Evolutionary conservation across 2,797 vertebrate genomes (phyloP), one percentile per base, ranked within the genome.

Genomic region (Manis pentadactyla): DNA sequence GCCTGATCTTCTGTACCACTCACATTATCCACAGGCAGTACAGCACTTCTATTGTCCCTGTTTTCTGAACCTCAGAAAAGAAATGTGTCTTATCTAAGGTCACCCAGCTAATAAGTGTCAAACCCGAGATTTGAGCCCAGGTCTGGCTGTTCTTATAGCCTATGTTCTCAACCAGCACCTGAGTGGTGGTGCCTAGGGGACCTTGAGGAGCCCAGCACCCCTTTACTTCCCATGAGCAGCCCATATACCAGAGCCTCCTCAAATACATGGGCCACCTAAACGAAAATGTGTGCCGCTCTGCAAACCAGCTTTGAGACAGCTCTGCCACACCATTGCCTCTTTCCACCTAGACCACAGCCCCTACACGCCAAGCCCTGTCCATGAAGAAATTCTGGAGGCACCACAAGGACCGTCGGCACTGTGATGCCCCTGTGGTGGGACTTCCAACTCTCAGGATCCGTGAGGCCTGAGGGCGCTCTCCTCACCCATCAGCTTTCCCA

Each of bases 401-500:
- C 15, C 46, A n/a, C 10, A 39, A 19, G 2, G 2, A 2, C 59
- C 61, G 34, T 46, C 9, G 18, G 37, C 1, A 31, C 17, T 23
- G 18, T 0, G 0, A 18, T 3, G 2, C 1, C 4, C 27, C 51
- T 7, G 0, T 31, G 77, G 29, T 9, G 68, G 39, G 81, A 13
- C 11, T 19, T n/a, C 18, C 53, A 53, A 4, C 13, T 78, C 68
- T 78, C 31, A 57, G 31, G 27, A 63, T 59, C 64, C 53, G 25
- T 51, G 85, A 83, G n/a, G 5, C 63, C 83, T 7, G 0, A 55
- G 2, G 42, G 46, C 29, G 61, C 59, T 71, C 63, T 18, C 15
- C 51, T 68, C 59, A 42, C 39, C 79, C 5, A 2, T 49, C 77
- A 55, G 49, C 77, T 61, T 96, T 90, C 49, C 59, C 77, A 95